Percentiles rank a stretch among this genome's conserved stretches.
Evolutionary conservation across 2,888 invertebrate genomes (phyloP).

Genomic region (Orthosia incerta): DNA sequence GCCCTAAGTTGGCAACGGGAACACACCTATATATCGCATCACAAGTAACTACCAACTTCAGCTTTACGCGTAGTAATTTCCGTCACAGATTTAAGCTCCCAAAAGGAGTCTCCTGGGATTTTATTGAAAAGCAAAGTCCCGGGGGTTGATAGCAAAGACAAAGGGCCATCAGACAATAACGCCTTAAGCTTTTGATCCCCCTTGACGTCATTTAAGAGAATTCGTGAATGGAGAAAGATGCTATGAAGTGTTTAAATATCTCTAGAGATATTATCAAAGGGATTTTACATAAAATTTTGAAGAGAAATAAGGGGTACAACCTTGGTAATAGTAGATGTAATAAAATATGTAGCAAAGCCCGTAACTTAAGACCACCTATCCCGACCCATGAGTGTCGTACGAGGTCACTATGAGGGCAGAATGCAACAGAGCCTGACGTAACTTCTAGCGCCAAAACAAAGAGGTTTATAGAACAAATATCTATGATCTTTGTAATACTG

Average conservation of each 20-base stretch:
- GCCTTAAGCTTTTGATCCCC: conserved; percentile 55
- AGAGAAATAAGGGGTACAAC: background rate
- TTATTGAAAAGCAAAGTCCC: conserved; percentile 28
- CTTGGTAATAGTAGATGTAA: conserved; percentile 8
- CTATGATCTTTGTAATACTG: conserved; percentile 1
- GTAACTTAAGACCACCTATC: background rate
- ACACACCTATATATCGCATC: background rate
- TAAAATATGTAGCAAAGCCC: background rate
- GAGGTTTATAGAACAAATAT: background rate
- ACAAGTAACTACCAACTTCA: background rate
- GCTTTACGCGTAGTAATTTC: background rate
- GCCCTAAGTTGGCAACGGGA: no score
- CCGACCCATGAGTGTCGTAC: background rate
- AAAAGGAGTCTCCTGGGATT: conserved; percentile 31
- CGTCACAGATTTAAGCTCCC: conserved; percentile 19
- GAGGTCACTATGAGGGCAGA: background rate
- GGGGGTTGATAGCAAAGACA: conserved; percentile 49
- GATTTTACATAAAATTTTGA: conserved; percentile 6
- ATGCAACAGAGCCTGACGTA: background rate
- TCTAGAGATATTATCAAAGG: conserved; percentile 24
- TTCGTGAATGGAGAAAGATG: conserved; percentile 33
- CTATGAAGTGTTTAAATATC: conserved; percentile 45
- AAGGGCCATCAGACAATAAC: conserved; percentile 52
- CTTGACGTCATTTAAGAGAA: conserved; percentile 40
- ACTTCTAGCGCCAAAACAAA: background rate